Conservation (phyloP, 2,888 invertebrate species). For the Sarcophaga caerulescens region DNA sequence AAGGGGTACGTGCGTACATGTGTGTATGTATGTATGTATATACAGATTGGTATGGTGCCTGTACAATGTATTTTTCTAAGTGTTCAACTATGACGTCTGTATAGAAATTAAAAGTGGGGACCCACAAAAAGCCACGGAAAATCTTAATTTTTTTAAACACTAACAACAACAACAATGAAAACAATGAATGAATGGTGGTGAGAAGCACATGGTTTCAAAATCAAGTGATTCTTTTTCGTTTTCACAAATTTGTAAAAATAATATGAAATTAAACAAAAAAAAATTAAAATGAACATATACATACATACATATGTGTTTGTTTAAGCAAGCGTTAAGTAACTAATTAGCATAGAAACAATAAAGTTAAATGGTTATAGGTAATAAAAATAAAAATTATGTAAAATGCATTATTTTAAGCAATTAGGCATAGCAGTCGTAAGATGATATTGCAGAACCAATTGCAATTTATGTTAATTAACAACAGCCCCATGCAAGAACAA, state of each 20-base stretch:
- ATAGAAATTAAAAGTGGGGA: constrained; percentile 6
- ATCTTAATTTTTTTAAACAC: not conserved
- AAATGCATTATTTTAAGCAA: not conserved
- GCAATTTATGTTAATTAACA: not conserved
- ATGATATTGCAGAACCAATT: not conserved
- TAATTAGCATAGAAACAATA: constrained; percentile 28
- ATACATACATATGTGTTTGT: constrained; percentile 43
- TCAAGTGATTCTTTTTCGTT: constrained; percentile 44
- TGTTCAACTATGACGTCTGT: constrained; percentile 13
- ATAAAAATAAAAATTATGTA: constrained; percentile 1
- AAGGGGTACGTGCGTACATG: not conserved
- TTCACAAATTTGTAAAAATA: constrained; percentile 9
- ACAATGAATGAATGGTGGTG: not conserved
- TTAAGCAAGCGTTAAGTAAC: constrained; percentile 44
- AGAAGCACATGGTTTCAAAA: constrained; percentile 29
- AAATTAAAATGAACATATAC: constrained; percentile 33
- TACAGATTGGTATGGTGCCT: not conserved
- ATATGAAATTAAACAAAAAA: not conserved
- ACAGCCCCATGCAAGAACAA: not conserved
- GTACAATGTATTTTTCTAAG: not conserved
- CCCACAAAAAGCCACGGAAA: not conserved
- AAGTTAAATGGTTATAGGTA: not conserved
- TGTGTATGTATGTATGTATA: constrained; percentile 6
- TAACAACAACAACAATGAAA: not conserved
- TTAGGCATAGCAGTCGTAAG: not conserved